Percentiles rank a stretch among this genome's conserved stretches.
These are phyloP conservation scores for Rhea pennata DNA, from an alignment of 2,113 vertebrate genomes.

Conservation along the genomic window DNA sequence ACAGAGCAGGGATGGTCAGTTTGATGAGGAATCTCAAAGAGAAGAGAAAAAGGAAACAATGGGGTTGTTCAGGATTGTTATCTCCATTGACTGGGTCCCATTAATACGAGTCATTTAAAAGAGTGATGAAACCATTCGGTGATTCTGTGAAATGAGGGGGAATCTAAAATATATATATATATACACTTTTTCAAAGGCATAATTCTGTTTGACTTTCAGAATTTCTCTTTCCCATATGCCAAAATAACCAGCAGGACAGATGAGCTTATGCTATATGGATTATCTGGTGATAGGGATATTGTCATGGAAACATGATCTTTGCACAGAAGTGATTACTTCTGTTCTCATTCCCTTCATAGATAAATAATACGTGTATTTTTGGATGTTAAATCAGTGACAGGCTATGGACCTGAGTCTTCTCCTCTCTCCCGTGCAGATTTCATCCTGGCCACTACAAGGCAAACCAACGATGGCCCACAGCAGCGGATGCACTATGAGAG, in stretches of 20 bases:
- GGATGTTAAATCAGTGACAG: background rate
- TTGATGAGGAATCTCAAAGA: slow-evolving; percentile 36
- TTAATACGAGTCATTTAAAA: background rate
- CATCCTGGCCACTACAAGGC: background rate
- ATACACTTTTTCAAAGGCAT: slow-evolving; percentile 14
- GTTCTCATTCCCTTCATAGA: background rate
- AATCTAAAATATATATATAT: background rate
- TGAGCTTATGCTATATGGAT: slow-evolving; percentile 2
- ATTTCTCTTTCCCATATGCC: slow-evolving; percentile 33
- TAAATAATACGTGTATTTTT: slow-evolving; percentile 4
- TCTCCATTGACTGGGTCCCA: background rate
- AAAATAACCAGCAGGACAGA: slow-evolving; percentile 55
- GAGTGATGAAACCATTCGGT: background rate
- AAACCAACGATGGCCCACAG: no score
- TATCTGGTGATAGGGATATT: slow-evolving; percentile 28
- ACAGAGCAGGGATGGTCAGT: background rate
- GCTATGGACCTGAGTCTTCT: background rate
- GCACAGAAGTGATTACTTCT: background rate
- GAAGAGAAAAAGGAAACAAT: slow-evolving; percentile 15
- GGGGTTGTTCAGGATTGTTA: background rate
- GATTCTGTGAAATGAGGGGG: background rate
- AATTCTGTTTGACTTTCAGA: background rate
- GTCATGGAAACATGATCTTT: slow-evolving; percentile 65
- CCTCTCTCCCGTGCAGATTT: background rate
- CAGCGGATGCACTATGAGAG: no score